Evolutionary conservation across 2,888 invertebrate genomes (phyloP).

Genomic region (Hypolimnas misippus): DNA sequence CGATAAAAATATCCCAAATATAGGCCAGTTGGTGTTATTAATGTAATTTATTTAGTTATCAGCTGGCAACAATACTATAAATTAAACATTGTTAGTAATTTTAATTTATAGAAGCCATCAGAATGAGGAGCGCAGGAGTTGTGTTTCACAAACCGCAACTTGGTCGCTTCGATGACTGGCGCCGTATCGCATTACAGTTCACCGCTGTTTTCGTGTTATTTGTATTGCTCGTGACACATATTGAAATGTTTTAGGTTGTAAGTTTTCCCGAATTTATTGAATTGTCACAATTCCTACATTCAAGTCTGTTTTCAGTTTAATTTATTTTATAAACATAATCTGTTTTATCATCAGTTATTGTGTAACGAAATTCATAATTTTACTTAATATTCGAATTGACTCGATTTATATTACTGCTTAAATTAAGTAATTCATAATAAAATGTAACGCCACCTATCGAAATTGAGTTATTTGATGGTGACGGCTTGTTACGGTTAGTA

Average conservation of each 20-base stretch:
- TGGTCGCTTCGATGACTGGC: constrained; percentile 37
- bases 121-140: constrained; percentile 32
- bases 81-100: constrained; percentile 13
- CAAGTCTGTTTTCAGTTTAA: background rate
- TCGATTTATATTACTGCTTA: too few relatives aligned
- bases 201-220: constrained; percentile 20
- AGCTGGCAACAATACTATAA: background rate
- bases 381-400: too few relatives aligned
- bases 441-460: too few relatives aligned
- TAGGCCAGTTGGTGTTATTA: background rate
- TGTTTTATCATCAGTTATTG: too few relatives aligned
- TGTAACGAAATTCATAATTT: too few relatives aligned
- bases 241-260: constrained; percentile 4
- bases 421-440: constrained; percentile 9
- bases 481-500: constrained; percentile 1
- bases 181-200: constrained; percentile 34
- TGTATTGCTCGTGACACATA: constrained; percentile 3
- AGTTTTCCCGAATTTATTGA: background rate
- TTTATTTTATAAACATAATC: too few relatives aligned
- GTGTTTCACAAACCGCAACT: constrained; percentile 37
- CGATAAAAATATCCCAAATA: background rate
- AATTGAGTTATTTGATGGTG: background rate
- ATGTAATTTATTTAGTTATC: background rate
- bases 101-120: constrained; percentile 35
- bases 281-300: background rate